These are phyloP conservation scores for Hyles euphorbiae DNA, from an alignment of 1,140 invertebrate species.

Conservation along the genomic window DNA sequence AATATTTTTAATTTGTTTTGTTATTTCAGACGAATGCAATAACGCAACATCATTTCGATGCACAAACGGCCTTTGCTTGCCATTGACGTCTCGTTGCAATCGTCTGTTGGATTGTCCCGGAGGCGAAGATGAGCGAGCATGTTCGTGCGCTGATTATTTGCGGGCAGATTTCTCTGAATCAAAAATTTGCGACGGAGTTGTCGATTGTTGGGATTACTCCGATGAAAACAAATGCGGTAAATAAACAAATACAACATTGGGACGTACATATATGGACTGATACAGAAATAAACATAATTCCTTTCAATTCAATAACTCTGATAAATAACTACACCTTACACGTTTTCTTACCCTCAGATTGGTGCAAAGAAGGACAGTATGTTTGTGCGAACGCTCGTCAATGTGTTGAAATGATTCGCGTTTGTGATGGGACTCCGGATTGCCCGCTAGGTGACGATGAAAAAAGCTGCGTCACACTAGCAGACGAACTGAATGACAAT, in stretches of 20 bases:
- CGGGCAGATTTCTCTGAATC: slow-evolving; percentile 80
- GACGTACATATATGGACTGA: too few species aligned
- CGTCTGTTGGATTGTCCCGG: slow-evolving; percentile 83
- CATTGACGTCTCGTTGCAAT: slow-evolving; percentile 82
- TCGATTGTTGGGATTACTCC: slow-evolving; percentile 88
- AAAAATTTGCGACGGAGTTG: slow-evolving; percentile 88
- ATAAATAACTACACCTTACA: not conserved
- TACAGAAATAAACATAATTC: too few species aligned
- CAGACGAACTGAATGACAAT: slow-evolving; percentile 67
- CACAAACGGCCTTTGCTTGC: slow-evolving; percentile 80
- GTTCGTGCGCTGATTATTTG: slow-evolving; percentile 86
- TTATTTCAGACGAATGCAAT: slow-evolving; percentile 67
- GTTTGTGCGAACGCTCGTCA: slow-evolving; percentile 83
- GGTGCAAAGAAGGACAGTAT: slow-evolving; percentile 84
- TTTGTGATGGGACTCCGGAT: slow-evolving; percentile 86
- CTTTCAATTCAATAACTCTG: too few species aligned
- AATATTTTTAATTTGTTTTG: too few species aligned
- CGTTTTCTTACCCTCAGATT: slow-evolving; percentile 74
- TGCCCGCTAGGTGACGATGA: slow-evolving; percentile 91
- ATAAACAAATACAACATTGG: not conserved
- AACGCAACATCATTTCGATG: slow-evolving; percentile 76
- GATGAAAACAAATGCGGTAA: slow-evolving; percentile 88
- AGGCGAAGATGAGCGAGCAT: slow-evolving; percentile 84
- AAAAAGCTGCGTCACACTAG: slow-evolving; percentile 80
- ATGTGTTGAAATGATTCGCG: slow-evolving; percentile 80